Evolutionary conservation across 2,888 invertebrate genomes (phyloP), one percentile per base, ranked within the genome.

Genomic region (Dorcus parallelipipedus): DNA sequence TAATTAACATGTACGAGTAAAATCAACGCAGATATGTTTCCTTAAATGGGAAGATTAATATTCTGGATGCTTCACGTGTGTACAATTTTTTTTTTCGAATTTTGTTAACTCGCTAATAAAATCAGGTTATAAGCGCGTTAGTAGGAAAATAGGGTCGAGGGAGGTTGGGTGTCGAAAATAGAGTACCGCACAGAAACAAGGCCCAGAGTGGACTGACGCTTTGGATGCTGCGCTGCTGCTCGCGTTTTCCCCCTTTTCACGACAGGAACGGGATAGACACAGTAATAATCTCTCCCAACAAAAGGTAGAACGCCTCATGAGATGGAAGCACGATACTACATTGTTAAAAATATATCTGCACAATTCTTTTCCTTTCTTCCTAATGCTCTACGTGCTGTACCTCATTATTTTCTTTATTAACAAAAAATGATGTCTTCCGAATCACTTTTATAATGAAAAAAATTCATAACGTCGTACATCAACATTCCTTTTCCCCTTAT

Each of bases 161-260:
- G 71, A 73, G 73, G 74, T 73, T 70, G 69, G 70, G 71, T 69
- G 65, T 54, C 67, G 65, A 62, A 63, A 67, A 64, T 67, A 72
- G 67, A 69, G 71, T 68, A 71, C 73, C 70, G 72, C 69, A 69
- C 72, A 67, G 71, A 71, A 71, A 68, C 70, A 71, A 70, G 73
- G 73, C 74, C 74, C 73, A 73, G 70, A 73, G 73, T 69, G 72
- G 73, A 74, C 74, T 74, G 72, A 68, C 41, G 49, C 33, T 20
- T 23, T 26, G 42, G 59, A 54, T 51, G 59, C 59, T 48, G 59
- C 59, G 59, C 49, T 42, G 55, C 41, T 20, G 50, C 43, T 38
- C 17, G 49, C 23, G n/a, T 41, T 26, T 52, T 42, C 52, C 52
- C 52, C 43, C 52, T 42, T 20, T 26, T 20, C 10, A 40, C 50